phyloP scores from a whole-genome alignment of 2,113 vertebrate genomes.

The Cyphomyrus plagiostoma region DNA sequence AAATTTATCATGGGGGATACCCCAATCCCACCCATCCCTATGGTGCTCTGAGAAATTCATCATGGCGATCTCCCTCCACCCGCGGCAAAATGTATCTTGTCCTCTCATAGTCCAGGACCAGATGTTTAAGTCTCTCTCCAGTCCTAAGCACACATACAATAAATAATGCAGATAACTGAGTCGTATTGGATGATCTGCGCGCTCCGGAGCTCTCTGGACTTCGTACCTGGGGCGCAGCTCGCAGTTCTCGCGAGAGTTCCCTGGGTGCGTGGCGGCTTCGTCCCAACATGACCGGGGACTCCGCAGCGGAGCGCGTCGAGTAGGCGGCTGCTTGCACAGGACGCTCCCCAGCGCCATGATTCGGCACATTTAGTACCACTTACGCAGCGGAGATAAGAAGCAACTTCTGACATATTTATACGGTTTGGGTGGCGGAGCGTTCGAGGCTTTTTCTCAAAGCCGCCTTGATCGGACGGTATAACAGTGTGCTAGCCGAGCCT shows the following conservation, averaged over 20 bases:
- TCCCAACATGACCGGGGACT: background rate
- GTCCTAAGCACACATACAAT: background rate
- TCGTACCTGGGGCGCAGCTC: background rate
- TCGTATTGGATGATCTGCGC: background rate
- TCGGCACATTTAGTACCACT: background rate
- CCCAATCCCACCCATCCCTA: background rate
- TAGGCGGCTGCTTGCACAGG: background rate
- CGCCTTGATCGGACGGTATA: background rate
- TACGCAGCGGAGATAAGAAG: background rate
- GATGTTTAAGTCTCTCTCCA: background rate
- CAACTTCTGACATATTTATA: background rate
- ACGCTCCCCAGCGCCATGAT: background rate
- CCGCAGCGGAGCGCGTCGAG: background rate
- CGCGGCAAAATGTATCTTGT: background rate
- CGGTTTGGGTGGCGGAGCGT: background rate
- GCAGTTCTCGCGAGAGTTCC: slow-evolving; percentile 11
- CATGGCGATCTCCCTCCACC: background rate
- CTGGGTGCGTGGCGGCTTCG: background rate
- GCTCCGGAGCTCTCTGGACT: background rate
- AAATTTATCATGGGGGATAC: background rate
- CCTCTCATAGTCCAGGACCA: background rate
- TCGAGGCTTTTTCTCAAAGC: background rate
- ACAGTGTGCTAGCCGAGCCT: background rate
- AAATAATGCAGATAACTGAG: background rate
- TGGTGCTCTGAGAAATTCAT: background rate